A percentile compares a stretch with the other conserved stretches of the same genome.
phyloP scores from a whole-genome alignment of 92 coral and sea anemone species.

The Palythoa grandiflora region DNA sequence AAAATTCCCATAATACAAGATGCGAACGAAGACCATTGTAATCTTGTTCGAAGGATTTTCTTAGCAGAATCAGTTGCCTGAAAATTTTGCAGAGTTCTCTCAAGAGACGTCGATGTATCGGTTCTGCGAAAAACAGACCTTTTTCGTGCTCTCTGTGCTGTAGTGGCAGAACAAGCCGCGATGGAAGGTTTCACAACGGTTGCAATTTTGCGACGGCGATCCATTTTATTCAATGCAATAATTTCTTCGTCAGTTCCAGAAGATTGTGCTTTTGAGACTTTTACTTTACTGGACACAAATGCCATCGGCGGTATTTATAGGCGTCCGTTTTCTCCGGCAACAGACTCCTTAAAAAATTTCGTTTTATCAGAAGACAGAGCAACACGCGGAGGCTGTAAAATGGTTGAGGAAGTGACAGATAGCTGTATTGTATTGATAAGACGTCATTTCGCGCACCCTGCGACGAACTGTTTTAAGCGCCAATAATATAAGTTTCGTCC shows the following conservation, averaged over 20 bases:
- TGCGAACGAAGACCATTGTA: conserved; percentile 73
- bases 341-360: conserved; percentile 2
- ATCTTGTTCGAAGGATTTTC: conserved; percentile 75
- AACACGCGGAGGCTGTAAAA: background rate
- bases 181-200: conserved; percentile 56
- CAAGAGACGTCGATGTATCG: conserved; percentile 56
- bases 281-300: conserved; percentile 4
- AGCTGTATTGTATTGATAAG: conserved; percentile 6
- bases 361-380: background rate
- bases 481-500: conserved; percentile 15
- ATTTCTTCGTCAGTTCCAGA: background rate
- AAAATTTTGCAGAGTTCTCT: conserved; percentile 74
- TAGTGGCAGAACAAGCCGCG: background rate
- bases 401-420: conserved; percentile 2
- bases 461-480: background rate
- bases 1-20: conserved; percentile 79
- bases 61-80: conserved; percentile 83
- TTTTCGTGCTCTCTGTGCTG: background rate
- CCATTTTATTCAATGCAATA: conserved; percentile 14
- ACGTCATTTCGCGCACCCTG: conserved; percentile 48
- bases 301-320: background rate
- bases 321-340: background rate
- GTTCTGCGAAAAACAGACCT: conserved; percentile 27
- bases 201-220: conserved; percentile 11
- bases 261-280: background rate